These are phyloP conservation scores for Hiodon tergisus DNA, from an alignment of 2,113 vertebrate species.

Conservation along the genomic window DNA sequence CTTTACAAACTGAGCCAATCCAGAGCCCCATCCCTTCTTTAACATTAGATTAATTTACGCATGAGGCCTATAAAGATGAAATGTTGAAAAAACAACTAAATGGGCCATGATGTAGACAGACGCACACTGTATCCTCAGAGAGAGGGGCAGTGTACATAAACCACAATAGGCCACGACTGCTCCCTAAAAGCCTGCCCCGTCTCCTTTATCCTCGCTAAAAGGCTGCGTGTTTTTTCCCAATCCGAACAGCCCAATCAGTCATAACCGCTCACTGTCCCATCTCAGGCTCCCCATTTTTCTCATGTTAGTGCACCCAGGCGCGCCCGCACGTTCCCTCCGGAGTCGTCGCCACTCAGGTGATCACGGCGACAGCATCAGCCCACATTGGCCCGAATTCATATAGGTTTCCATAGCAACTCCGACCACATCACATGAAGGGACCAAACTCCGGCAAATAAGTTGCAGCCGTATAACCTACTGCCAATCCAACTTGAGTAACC, in stretches of 20 bases:
- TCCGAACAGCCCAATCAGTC: constrained; percentile 20
- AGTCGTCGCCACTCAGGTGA: not conserved
- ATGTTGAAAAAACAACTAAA: not conserved
- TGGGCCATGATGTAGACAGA: not conserved
- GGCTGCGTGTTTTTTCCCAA: constrained; percentile 16
- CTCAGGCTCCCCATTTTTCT: constrained; percentile 13
- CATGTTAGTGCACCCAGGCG: constrained; percentile 1
- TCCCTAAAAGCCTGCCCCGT: constrained; percentile 6
- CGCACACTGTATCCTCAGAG: not conserved
- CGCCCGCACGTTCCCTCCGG: not conserved
- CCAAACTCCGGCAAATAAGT: not conserved
- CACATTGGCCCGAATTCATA: not conserved
- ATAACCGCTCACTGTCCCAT: constrained; percentile 22
- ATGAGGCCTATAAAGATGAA: not conserved
- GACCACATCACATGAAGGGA: not conserved
- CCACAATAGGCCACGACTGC: not conserved
- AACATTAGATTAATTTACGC: not conserved
- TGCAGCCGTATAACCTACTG: too few species aligned
- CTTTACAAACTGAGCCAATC: too few species aligned
- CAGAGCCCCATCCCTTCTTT: not conserved
- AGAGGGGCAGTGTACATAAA: not conserved
- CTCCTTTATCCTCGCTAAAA: constrained; percentile 17
- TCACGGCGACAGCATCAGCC: not conserved
- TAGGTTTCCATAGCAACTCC: too few species aligned
- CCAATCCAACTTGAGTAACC: too few species aligned